Evolutionary conservation across 2,888 invertebrate genomes (phyloP).

Genomic region (Cataglyphis cursor): DNA sequence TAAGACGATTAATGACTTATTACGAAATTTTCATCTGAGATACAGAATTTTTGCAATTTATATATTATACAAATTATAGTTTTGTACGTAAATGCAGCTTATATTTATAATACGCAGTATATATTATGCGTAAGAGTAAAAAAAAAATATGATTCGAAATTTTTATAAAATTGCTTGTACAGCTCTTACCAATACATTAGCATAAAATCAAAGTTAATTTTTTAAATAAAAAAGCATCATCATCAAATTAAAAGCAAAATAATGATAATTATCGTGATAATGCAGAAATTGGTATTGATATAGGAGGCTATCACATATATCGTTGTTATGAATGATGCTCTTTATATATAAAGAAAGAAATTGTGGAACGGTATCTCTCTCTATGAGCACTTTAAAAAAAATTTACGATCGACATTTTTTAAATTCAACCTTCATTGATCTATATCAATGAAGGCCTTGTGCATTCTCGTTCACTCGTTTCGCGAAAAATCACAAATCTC

Average conservation of each 20-base stretch:
- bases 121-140: not conserved
- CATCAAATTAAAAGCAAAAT: conserved; percentile 10
- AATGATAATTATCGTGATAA: conserved; percentile 44
- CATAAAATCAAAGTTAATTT: not conserved
- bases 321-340: conserved; percentile 62
- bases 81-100: not conserved
- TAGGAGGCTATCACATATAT: conserved; percentile 17
- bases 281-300: conserved; percentile 11
- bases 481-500: not conserved
- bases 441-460: conserved; percentile 39
- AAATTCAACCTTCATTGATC: conserved; percentile 8
- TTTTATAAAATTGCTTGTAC: not conserved
- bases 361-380: conserved; percentile 17
- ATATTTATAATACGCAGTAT: not conserved
- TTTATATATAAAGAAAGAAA: conserved; percentile 61
- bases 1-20: not conserved
- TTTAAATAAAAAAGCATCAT: not conserved
- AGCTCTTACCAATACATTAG: not conserved
- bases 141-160: not conserved
- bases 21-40: not conserved
- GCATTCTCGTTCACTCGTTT: not conserved
- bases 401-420: conserved; percentile 33
- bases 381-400: conserved; percentile 42
- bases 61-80: not conserved
- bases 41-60: not conserved